Conservation (phyloP, 1,140 invertebrate species). For the Drosophila tani region DNA sequence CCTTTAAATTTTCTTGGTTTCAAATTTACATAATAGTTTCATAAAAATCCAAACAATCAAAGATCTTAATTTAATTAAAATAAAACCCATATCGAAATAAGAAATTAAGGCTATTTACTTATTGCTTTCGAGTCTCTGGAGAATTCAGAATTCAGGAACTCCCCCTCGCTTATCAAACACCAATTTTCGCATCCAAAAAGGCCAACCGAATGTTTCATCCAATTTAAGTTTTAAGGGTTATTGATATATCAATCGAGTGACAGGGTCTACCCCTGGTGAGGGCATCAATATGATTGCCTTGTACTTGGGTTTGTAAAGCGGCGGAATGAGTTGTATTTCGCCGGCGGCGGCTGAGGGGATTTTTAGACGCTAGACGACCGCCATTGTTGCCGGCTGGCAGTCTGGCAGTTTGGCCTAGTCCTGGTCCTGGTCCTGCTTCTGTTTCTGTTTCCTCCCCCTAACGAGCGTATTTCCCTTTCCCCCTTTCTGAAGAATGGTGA, state of each 20-base stretch:
- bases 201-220: constrained; percentile 17
- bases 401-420: constrained; percentile 45
- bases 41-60: not conserved
- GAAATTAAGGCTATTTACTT: not conserved
- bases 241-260: constrained; percentile 35
- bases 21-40: not conserved
- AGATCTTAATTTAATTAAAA: constrained; percentile 3
- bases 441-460: not conserved
- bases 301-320: constrained; percentile 35
- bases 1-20: too few relatives aligned
- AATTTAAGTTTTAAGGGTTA: constrained; percentile 23
- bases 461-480: not conserved
- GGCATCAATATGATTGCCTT: constrained; percentile 50
- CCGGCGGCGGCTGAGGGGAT: not conserved
- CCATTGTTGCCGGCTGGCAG: constrained; percentile 54
- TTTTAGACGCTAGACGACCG: constrained; percentile 46
- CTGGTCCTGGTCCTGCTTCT: constrained; percentile 21
- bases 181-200: not conserved
- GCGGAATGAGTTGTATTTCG: constrained; percentile 19
- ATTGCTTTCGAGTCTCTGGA: constrained; percentile 1
- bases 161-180: not conserved
- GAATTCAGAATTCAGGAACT: not conserved
- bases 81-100: not conserved
- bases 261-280: constrained; percentile 27
- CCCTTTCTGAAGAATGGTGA: constrained; percentile 3